Conservation (phyloP, 2,797 vertebrate species). For the Threskiornis aethiopicus region DNA sequence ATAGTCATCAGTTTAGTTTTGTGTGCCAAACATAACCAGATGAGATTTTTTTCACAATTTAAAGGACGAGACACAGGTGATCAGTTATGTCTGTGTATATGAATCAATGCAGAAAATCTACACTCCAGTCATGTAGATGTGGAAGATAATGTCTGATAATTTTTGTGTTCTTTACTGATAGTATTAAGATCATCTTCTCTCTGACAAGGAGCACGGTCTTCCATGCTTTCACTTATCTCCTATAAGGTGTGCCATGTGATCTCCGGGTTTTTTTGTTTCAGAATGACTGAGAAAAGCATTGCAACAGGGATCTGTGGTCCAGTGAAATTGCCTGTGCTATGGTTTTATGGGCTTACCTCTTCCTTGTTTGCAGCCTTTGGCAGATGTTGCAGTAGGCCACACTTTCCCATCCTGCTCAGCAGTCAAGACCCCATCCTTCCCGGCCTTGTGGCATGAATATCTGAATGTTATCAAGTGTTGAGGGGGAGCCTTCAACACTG, state of each 20-base stretch:
- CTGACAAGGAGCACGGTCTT: too few species aligned
- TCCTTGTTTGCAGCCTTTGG: background rate
- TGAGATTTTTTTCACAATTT: background rate
- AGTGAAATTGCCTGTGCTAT: background rate
- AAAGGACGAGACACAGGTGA: background rate
- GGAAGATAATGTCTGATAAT: too few species aligned
- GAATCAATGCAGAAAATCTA: too few species aligned
- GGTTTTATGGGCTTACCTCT: background rate
- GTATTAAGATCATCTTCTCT: too few species aligned
- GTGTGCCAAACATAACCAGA: accelerated
- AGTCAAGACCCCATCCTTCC: background rate
- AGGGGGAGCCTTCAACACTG: background rate
- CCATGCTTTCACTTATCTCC: too few species aligned
- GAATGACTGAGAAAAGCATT: background rate
- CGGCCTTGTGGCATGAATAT: too few species aligned
- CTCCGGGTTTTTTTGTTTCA: background rate
- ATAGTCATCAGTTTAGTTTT: background rate
- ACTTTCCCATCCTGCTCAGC: background rate
- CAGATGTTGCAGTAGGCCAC: background rate
- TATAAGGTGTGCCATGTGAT: too few species aligned
- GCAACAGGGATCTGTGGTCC: background rate
- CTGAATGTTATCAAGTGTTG: background rate
- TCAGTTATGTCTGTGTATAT: too few species aligned
- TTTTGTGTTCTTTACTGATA: too few species aligned
- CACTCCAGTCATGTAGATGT: too few species aligned